These are phyloP conservation scores for Scaptomyza hsui DNA, from an alignment of 1,140 invertebrate genomes.

Conservation along the genomic window DNA sequence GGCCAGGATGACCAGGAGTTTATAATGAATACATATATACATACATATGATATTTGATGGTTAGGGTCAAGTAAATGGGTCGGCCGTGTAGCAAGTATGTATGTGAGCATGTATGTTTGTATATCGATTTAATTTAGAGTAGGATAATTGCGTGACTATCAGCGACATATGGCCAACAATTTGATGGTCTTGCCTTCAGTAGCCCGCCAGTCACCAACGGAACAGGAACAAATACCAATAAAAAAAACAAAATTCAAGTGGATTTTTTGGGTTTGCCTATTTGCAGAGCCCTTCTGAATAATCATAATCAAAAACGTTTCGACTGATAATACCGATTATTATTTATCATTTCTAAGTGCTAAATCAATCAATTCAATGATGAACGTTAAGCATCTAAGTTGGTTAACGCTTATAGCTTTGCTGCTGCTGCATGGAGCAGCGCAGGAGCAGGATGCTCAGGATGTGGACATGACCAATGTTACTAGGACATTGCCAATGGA, in stretches of 20 bases:
- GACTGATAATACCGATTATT: neutral
- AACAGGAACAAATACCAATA: constrained; percentile 23
- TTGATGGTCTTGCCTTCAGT: constrained; percentile 55
- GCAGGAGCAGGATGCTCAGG: constrained; percentile 1
- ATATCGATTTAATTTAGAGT: constrained; percentile 72
- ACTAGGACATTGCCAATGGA: neutral
- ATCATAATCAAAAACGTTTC: neutral
- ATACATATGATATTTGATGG: neutral
- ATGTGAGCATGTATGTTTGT: neutral
- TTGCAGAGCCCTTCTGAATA: constrained; percentile 44
- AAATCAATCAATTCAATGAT: constrained; percentile 1
- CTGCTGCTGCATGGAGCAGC: constrained; percentile 8
- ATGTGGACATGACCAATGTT: neutral
- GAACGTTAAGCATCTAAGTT: constrained; percentile 6
- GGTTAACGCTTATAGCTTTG: neutral
- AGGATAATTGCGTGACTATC: constrained; percentile 79
- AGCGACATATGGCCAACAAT: constrained; percentile 53
- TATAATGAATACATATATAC: neutral
- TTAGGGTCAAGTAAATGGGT: constrained; percentile 21
- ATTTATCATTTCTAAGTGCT: no score
- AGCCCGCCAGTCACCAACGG: constrained; percentile 35
- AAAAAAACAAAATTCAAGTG: constrained; percentile 1
- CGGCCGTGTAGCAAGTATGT: neutral
- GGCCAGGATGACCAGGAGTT: constrained; percentile 31
- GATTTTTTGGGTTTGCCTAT: constrained; percentile 32